Conservation (phyloP, 2,888 invertebrate species). For the Glyphotaelius pellucidus region DNA sequence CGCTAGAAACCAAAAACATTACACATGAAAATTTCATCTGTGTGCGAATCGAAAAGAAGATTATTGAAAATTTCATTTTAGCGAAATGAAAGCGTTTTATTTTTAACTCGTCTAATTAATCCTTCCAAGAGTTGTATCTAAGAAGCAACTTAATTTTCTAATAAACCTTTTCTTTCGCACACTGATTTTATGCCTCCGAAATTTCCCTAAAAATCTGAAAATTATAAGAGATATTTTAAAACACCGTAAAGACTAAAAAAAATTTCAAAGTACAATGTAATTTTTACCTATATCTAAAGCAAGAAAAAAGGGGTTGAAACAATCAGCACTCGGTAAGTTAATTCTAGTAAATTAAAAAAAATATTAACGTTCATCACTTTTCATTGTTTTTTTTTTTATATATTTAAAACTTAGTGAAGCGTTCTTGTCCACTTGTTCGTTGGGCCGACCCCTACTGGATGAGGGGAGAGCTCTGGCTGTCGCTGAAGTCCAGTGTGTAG, state of each 20-base stretch:
- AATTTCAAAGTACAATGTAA: not conserved
- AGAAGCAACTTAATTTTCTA: not conserved
- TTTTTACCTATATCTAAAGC: not conserved
- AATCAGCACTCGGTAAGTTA: not conserved
- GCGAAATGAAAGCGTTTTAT: not conserved
- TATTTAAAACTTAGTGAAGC: conserved; percentile 34
- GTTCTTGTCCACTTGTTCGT: not conserved
- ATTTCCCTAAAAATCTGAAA: not conserved
- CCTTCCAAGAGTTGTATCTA: not conserved
- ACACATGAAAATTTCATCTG: not conserved
- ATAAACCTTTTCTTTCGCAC: not conserved
- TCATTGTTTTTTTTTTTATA: not conserved
- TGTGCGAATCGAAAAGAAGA: not conserved
- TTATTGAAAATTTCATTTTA: too few relatives aligned
- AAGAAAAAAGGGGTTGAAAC: not conserved
- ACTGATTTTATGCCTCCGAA: not conserved
- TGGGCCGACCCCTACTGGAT: conserved; percentile 78
- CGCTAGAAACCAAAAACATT: not conserved
- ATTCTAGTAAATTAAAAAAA: not conserved
- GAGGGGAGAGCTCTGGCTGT: conserved; percentile 85
- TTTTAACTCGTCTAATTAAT: not conserved
- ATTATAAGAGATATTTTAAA: not conserved
- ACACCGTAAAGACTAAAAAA: not conserved
- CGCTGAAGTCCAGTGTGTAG: conserved; percentile 87
- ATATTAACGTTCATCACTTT: not conserved